phyloP scores from a whole-genome alignment of 1,140 invertebrate species.

The Calycopis cecrops region DNA sequence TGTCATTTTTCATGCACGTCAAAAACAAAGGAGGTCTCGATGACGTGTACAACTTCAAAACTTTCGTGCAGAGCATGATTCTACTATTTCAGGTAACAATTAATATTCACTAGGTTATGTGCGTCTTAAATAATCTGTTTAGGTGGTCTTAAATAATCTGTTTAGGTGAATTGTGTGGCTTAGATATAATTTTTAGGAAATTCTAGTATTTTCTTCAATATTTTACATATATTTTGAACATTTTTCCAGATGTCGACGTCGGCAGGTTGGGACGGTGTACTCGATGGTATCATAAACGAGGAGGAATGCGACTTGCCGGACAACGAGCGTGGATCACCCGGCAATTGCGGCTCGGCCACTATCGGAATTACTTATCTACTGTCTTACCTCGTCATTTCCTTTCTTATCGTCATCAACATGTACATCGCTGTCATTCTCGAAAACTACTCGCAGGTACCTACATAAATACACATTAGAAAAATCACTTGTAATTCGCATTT shows the following conservation, averaged over 20 bases:
- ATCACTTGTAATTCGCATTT: not conserved
- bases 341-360: conserved; percentile 93
- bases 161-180: not conserved
- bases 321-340: conserved; percentile 89
- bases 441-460: conserved; percentile 92
- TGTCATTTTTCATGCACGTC: conserved; percentile 99
- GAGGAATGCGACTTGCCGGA: conserved; percentile 92
- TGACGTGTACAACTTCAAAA: conserved; percentile 98
- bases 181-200: not conserved
- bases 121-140: too few relatives aligned
- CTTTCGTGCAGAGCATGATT: conserved; percentile 98
- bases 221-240: conserved; percentile 1
- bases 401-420: conserved; percentile 99
- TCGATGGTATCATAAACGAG: conserved; percentile 97
- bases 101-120: not conserved
- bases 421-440: conserved; percentile 99
- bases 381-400: conserved; percentile 97
- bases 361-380: conserved; percentile 96
- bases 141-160: too few relatives aligned
- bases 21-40: conserved; percentile 95
- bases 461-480: not conserved
- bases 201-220: not conserved
- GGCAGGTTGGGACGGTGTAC: conserved; percentile 96
- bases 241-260: conserved; percentile 94
- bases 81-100: conserved; percentile 93